Evolutionary conservation across 2,797 vertebrate species (phyloP), one percentile per base, ranked within the genome.

Genomic region (Lepilemur ruficaudatus): DNA sequence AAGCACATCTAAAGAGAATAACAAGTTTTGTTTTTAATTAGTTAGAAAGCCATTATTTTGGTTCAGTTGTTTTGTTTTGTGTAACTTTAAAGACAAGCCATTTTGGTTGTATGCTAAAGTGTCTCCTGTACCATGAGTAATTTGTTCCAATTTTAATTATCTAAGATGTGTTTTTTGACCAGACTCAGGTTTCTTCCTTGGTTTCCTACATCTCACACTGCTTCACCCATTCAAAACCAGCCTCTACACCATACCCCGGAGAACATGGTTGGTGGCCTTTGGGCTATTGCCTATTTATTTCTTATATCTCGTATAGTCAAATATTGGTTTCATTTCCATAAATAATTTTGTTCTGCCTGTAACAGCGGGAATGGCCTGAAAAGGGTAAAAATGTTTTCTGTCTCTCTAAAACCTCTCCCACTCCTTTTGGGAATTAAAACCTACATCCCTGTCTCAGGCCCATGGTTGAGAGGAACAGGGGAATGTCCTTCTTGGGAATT

Each of bases 11-110:
- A 96, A 81, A 95, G 43, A 95, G 76, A 80, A 96, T 84, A 97
- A 92, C 52, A 90, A 75, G 89, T 94, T 96, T 95, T 89, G 73
- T 65, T 96, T 97, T 94, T 95, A 96, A 95, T 97, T 95, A 96
- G 96, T 78, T 79, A 92, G 89, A 84, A 95, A 96, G 57, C 30
- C 70, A 88, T 95, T 97, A 89, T 93, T 96, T 95, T 97, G 90
- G 91, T 95, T 96, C 76, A 95, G 82, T 79, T 90, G 38, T 85
- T 85, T 93, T 97, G 69, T 86, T 96, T 94, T 86, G 32, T 93
- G 57, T 82, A 95, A 93, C 86, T 92, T 95, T 75, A 89, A 91
- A 95, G 15, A 13, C 78, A 89, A 93, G 43, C 76, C 75, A 69
- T 84, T 91, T 93, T 67, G 59, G 63, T 69, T 52, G 35, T 9